phyloP scores from a whole-genome alignment of 2,888 invertebrate genomes.

The Orthosia cruda region DNA sequence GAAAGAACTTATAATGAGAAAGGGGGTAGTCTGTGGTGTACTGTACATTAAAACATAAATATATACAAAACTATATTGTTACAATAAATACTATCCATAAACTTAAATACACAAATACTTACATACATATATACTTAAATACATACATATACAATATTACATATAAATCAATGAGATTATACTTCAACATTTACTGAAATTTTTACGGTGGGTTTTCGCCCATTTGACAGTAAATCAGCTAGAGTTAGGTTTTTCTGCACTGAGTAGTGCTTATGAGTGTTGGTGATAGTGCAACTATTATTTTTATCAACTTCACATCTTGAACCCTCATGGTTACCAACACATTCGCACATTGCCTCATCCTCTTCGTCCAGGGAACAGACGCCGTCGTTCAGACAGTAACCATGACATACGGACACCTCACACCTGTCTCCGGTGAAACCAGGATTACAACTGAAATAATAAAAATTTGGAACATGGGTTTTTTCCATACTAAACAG shows the following conservation, averaged over 20 bases:
- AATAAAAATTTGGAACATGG: not conserved
- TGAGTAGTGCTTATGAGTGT: not conserved
- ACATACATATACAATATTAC: too few relatives aligned
- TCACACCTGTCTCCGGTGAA: too few relatives aligned
- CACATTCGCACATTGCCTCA: not conserved
- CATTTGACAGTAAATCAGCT: not conserved
- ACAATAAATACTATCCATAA: too few relatives aligned
- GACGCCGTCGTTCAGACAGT: too few relatives aligned
- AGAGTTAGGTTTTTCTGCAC: not conserved
- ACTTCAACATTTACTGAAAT: not conserved
- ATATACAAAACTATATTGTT: too few relatives aligned
- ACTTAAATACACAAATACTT: too few relatives aligned
- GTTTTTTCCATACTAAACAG: not conserved
- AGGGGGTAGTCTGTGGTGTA: too few relatives aligned
- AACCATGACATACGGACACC: too few relatives aligned
- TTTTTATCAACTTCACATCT: not conserved
- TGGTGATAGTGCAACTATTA: not conserved
- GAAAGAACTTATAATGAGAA: too few relatives aligned
- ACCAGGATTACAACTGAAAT: conserved; percentile 4
- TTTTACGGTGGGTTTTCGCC: not conserved
- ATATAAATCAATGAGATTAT: not conserved
- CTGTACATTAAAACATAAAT: too few relatives aligned
- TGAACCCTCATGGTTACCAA: not conserved
- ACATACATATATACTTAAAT: too few relatives aligned
- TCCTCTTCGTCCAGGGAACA: not conserved